These are phyloP conservation scores for Psettodes erumei DNA, from an alignment of 2,113 vertebrate genomes.

Conservation along the genomic window DNA sequence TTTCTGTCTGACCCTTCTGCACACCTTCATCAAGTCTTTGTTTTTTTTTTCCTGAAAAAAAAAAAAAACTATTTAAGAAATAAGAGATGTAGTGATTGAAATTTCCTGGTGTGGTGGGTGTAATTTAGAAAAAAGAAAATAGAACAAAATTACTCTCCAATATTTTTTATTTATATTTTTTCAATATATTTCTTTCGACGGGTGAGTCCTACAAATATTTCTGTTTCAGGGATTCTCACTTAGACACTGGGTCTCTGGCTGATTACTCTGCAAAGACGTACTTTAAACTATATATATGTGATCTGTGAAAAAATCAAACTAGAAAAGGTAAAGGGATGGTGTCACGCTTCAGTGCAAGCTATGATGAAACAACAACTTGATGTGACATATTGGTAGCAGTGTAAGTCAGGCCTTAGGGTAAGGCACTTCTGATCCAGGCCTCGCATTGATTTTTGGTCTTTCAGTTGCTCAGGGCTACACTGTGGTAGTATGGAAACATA, in stretches of 20 bases:
- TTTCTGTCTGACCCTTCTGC: not conserved
- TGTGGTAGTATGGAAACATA: not conserved
- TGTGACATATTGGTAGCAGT: not conserved
- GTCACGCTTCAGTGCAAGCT: not conserved
- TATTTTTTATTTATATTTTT: not conserved
- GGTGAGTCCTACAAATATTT: not conserved
- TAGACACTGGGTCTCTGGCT: not conserved
- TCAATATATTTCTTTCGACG: not conserved
- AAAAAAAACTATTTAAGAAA: not conserved
- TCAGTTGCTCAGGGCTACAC: constrained; percentile 6
- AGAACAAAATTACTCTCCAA: not conserved
- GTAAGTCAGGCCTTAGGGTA: not conserved
- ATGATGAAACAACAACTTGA: not conserved
- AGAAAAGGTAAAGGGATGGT: not conserved
- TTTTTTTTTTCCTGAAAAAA: not conserved
- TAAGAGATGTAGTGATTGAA: not conserved
- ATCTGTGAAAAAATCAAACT: not conserved
- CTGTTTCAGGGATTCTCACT: not conserved
- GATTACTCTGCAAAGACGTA: not conserved
- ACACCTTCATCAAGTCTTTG: not conserved
- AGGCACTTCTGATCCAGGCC: not conserved
- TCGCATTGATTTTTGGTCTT: not conserved
- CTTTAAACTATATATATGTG: not conserved
- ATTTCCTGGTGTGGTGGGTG: not conserved
- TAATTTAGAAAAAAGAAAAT: not conserved